Conservation (phyloP, 2,888 invertebrate species). For the Enchytraeus crypticus region DNA sequence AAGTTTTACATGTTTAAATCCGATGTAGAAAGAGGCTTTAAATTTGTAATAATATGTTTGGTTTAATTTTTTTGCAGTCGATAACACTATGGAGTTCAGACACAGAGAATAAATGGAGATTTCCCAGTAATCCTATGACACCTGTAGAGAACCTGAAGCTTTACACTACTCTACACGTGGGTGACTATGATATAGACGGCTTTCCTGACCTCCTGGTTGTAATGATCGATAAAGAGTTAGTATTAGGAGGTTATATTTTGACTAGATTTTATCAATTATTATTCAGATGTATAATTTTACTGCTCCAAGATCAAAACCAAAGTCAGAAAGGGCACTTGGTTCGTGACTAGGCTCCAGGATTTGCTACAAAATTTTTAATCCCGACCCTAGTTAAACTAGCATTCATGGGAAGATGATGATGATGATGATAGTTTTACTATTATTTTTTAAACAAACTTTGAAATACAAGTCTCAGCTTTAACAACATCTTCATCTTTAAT, state of each 20-base stretch:
- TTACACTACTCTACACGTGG: conserved; percentile 64
- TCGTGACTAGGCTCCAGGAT: too few species aligned
- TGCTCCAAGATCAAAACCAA: too few species aligned
- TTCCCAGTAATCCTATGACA: neutral
- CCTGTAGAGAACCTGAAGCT: conserved; percentile 16
- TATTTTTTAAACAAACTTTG: too few species aligned
- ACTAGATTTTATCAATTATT: neutral
- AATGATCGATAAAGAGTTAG: neutral
- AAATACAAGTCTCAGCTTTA: too few species aligned
- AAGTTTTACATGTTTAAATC: neutral
- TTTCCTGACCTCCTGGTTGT: conserved; percentile 79
- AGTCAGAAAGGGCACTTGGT: too few species aligned
- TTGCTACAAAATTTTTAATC: too few species aligned
- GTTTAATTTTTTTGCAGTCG: conserved; percentile 7
- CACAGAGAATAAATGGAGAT: neutral
- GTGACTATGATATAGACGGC: conserved; percentile 92
- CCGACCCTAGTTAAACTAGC: too few species aligned
- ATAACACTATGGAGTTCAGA: neutral
- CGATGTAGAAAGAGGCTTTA: too few species aligned
- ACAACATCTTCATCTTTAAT: too few species aligned
- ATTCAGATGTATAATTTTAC: too few species aligned
- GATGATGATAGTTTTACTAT: too few species aligned
- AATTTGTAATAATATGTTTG: neutral
- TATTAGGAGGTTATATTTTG: neutral
- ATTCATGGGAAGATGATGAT: too few species aligned